phyloP scores from a whole-genome alignment of 2,797 vertebrate genomes.

The Sebastes kiyomatsui region DNA sequence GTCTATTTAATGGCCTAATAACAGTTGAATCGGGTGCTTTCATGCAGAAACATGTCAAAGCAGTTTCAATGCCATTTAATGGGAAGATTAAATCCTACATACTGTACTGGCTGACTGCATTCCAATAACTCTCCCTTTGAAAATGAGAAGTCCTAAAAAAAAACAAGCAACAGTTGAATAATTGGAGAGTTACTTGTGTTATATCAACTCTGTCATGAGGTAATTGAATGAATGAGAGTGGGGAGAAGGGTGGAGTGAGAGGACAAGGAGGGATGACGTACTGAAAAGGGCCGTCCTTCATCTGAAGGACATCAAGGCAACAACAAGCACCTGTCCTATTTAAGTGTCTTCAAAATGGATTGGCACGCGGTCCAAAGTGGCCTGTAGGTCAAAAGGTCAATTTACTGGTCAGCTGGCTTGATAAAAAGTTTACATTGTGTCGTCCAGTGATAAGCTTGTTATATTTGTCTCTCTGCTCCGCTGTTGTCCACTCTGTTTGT shows the following conservation, averaged over 20 bases:
- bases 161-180: background rate
- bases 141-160: background rate
- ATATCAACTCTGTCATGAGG: background rate
- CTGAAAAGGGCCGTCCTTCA: slow-evolving; percentile 35
- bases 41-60: background rate
- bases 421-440: background rate
- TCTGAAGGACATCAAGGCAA: slow-evolving; percentile 32
- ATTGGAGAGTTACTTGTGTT: background rate
- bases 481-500: background rate
- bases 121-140: background rate
- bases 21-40: background rate
- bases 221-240: slow-evolving; percentile 12
- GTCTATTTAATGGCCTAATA: no score
- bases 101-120: background rate
- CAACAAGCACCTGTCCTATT: slow-evolving; percentile 28
- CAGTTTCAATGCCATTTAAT: background rate
- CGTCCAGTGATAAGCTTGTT: background rate
- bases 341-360: slow-evolving; percentile 42
- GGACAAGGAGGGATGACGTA: slow-evolving; percentile 2
- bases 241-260: background rate
- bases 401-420: slow-evolving; percentile 1
- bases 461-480: background rate
- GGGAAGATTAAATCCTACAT: background rate
- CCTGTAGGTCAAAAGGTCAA: background rate
- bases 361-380: background rate